Percentiles rank a stretch among this genome's conserved stretches.
phyloP scores from a whole-genome alignment of 1,140 invertebrate genomes.

The Scylla paramamosain region DNA sequence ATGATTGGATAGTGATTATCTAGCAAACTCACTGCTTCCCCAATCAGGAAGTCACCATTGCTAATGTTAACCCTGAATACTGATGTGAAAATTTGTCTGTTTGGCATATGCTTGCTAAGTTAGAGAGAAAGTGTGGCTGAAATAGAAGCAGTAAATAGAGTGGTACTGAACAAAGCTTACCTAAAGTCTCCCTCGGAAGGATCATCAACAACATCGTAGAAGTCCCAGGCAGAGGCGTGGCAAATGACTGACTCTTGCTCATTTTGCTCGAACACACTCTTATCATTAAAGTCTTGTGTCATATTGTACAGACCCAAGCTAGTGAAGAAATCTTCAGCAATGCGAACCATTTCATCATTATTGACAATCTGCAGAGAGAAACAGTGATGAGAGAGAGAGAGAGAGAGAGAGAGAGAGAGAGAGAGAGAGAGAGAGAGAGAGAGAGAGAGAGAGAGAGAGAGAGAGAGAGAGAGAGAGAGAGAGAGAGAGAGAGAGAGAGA shows the following conservation, averaged over 20 bases:
- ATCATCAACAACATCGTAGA: constrained; percentile 89
- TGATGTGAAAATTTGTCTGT: too few relatives aligned
- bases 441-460: constrained; percentile 7
- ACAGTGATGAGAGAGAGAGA: constrained; percentile 25
- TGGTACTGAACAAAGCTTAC: background rate
- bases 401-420: constrained; percentile 39
- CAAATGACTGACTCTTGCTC: constrained; percentile 83
- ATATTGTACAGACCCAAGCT: constrained; percentile 85
- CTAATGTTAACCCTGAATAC: too few relatives aligned
- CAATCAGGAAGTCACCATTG: too few relatives aligned
- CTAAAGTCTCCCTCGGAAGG: constrained; percentile 84
- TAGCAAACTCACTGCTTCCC: too few relatives aligned
- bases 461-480: constrained; percentile 24
- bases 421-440: constrained; percentile 43
- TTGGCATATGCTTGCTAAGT: too few relatives aligned
- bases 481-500: background rate
- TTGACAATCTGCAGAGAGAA: background rate
- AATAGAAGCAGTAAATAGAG: background rate
- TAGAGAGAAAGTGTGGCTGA: too few relatives aligned
- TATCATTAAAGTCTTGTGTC: constrained; percentile 86
- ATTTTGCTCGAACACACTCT: constrained; percentile 82
- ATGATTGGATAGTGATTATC: too few relatives aligned
- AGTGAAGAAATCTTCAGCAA: constrained; percentile 58
- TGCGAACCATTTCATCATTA: constrained; percentile 29
- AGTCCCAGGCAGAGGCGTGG: constrained; percentile 86